Percentiles rank a stretch among this genome's conserved stretches.
These are phyloP conservation scores for Somateria mollissima DNA, from an alignment of 2,797 vertebrate genomes.

Conservation along the genomic window DNA sequence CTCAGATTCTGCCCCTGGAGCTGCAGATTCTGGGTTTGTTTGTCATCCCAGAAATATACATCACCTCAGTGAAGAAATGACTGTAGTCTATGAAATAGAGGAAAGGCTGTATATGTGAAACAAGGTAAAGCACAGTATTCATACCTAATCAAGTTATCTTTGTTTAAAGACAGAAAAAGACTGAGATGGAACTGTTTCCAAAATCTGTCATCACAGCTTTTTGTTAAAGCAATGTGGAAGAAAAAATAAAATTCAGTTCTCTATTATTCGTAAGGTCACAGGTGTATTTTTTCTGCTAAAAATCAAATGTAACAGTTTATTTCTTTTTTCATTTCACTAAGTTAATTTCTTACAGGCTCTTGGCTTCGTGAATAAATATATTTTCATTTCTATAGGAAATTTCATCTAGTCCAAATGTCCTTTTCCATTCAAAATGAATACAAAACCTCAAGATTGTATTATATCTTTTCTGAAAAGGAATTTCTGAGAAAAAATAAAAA, in stretches of 20 bases:
- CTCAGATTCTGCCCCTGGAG: too few species aligned
- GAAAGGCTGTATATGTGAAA: fast-evolving
- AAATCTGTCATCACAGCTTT: background rate
- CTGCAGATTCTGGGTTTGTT: background rate
- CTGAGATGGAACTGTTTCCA: background rate
- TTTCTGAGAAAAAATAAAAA: background rate
- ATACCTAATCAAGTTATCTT: background rate
- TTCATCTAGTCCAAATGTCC: background rate
- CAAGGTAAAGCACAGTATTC: background rate
- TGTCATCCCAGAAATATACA: background rate
- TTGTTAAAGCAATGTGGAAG: background rate
- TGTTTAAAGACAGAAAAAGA: background rate
- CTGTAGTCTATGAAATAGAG: background rate
- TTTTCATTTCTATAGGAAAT: background rate
- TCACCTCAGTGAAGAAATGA: background rate
- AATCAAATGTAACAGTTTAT: background rate
- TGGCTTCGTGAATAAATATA: background rate
- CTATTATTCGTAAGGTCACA: background rate
- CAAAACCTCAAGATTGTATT: background rate
- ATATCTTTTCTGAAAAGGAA: background rate
- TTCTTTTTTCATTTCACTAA: background rate
- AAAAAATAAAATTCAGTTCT: background rate
- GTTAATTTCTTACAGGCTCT: background rate
- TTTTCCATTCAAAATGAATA: background rate
- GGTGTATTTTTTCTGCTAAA: background rate